Conservation (phyloP, 2,888 invertebrate genomes). For the Atrina japonica region DNA sequence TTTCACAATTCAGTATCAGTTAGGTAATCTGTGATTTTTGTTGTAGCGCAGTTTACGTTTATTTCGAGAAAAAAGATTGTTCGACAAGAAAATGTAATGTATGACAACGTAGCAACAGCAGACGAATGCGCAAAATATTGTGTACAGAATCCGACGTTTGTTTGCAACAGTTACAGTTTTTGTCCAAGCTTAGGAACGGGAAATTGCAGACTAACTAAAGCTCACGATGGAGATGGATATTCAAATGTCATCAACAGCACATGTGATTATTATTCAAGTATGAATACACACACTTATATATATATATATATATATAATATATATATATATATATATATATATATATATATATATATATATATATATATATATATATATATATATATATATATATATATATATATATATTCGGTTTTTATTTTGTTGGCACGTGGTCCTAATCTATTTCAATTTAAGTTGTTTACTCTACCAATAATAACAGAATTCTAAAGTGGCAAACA, state of each 20-base stretch:
- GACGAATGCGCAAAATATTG: conserved; percentile 55
- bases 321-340: too few species aligned
- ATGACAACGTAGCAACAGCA: conserved; percentile 29
- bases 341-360: too few species aligned
- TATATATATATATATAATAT: too few species aligned
- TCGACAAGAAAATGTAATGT: conserved; percentile 49
- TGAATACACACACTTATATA: conserved; percentile 20
- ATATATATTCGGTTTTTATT: too few species aligned
- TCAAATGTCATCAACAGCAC: conserved; percentile 46
- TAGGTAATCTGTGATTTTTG: too few species aligned
- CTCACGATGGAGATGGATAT: conserved; percentile 57
- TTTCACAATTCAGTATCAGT: too few species aligned
- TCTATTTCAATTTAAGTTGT: too few species aligned
- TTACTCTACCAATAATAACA: too few species aligned
- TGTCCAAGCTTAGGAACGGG: conserved; percentile 50
- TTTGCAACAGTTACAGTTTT: conserved; percentile 69
- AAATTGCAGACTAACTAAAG: conserved; percentile 60
- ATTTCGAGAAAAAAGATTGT: conserved; percentile 53
- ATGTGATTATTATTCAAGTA: conserved; percentile 67
- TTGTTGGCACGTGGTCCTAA: too few species aligned
- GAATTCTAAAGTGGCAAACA: too few species aligned
- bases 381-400: too few species aligned
- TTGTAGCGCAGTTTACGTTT: conserved; percentile 65
- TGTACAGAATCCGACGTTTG: conserved; percentile 50
- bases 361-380: too few species aligned